Percentiles rank a stretch among this genome's conserved stretches.
Conservation (phyloP, 92 coral and sea anemone genomes). For the Zoanthus sociatus region DNA sequence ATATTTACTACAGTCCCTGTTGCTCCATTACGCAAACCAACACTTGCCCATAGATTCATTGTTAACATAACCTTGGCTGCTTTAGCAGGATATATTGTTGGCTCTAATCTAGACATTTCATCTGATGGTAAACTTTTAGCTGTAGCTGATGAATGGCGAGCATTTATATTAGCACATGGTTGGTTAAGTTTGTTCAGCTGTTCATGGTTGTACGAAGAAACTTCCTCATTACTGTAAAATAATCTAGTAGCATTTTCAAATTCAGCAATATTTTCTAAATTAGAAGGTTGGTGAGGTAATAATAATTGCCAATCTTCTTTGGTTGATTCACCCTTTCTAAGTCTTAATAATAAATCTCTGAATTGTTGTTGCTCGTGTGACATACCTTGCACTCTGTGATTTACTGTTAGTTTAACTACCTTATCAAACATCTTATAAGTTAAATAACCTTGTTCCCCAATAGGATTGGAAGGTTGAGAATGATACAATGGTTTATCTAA, state of each 20-base stretch:
- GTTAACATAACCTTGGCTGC: too few relatives aligned
- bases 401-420: constrained; percentile 62
- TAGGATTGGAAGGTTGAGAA: constrained; percentile 55
- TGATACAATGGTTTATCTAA: constrained; percentile 70
- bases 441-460: constrained; percentile 70
- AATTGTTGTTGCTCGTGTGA: constrained; percentile 45
- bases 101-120: neutral
- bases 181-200: constrained; percentile 15
- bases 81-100: too few relatives aligned
- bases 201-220: constrained; percentile 8
- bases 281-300: constrained; percentile 57
- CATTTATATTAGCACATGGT: constrained; percentile 15
- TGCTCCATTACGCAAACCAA: neutral
- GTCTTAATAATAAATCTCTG: constrained; percentile 51
- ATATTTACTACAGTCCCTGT: too few relatives aligned
- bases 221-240: constrained; percentile 43
- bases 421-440: constrained; percentile 61
- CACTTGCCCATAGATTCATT: neutral
- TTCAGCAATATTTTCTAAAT: constrained; percentile 48
- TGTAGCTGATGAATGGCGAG: neutral
- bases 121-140: constrained; percentile 3
- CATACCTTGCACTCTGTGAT: constrained; percentile 64
- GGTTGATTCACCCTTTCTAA: constrained; percentile 66
- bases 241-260: constrained; percentile 59
- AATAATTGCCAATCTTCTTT: constrained; percentile 67